These are phyloP conservation scores for Physocephala rufipes DNA, from an alignment of 2,888 invertebrate species.

Conservation along the genomic window DNA sequence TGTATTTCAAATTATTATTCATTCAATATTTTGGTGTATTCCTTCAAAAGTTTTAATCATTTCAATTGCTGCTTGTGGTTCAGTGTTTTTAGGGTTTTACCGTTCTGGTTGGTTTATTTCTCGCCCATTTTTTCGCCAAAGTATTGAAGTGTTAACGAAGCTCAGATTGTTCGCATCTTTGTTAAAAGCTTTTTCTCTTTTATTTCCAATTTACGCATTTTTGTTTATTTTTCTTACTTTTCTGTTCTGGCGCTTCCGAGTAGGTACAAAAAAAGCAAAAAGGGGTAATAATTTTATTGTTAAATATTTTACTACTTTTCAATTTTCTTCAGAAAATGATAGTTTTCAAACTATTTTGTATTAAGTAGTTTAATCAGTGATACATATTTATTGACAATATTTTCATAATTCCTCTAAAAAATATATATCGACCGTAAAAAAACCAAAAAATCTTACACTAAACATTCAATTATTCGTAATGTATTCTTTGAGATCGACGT, in stretches of 20 bases:
- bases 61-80: too few species aligned
- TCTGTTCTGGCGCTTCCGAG: background rate
- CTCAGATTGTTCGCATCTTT: slow-evolving; percentile 3
- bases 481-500: too few species aligned
- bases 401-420: too few species aligned
- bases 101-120: background rate
- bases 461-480: too few species aligned
- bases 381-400: too few species aligned
- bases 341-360: background rate
- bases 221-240: slow-evolving; percentile 15
- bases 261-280: slow-evolving; percentile 18
- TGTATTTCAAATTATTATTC: background rate
- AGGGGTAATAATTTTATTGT: slow-evolving; percentile 22
- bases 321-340: background rate
- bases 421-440: too few species aligned
- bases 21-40: background rate
- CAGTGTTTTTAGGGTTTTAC: background rate
- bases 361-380: background rate
- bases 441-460: too few species aligned
- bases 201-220: too few species aligned
- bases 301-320: background rate
- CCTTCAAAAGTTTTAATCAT: slow-evolving; percentile 13
- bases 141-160: background rate
- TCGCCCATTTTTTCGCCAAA: background rate
- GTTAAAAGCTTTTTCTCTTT: background rate